Evolutionary conservation across 2,113 vertebrate species (phyloP).

Genomic region (Nycticebus coucang): DNA sequence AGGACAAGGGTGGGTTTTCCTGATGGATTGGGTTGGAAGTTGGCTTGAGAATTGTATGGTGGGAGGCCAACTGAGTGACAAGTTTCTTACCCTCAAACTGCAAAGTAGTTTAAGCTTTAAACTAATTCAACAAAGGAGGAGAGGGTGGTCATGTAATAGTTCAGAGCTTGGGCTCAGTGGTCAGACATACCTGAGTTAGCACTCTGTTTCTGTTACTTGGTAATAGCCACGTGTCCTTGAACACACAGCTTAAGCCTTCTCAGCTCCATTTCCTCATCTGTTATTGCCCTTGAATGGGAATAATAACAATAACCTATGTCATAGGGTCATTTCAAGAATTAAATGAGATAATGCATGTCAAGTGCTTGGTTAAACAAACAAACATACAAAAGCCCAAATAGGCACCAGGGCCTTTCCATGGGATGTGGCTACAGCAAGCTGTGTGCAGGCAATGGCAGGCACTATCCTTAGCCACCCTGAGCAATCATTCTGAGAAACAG

Average conservation of each 20-base stretch:
- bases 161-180: not conserved
- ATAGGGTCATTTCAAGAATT: not conserved
- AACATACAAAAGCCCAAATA: not conserved
- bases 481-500: not conserved
- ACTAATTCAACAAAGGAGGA: not conserved
- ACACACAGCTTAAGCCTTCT: not conserved
- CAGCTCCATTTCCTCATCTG: not conserved
- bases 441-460: fast-evolving
- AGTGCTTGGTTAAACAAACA: slow-evolving; percentile 11
- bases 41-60: not conserved
- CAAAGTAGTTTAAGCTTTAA: not conserved
- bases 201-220: not conserved
- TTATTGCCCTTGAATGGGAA: not conserved
- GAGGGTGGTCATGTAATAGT: no score
- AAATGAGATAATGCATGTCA: not conserved
- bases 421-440: not conserved
- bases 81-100: not conserved
- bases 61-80: not conserved
- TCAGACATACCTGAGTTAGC: not conserved
- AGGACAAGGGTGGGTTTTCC: not conserved
- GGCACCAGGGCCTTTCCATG: not conserved
- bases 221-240: not conserved
- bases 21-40: not conserved
- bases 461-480: not conserved
- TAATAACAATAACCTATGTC: not conserved